These are phyloP conservation scores for Liparis tanakae DNA, from an alignment of 2,797 vertebrate genomes.

Conservation along the genomic window DNA sequence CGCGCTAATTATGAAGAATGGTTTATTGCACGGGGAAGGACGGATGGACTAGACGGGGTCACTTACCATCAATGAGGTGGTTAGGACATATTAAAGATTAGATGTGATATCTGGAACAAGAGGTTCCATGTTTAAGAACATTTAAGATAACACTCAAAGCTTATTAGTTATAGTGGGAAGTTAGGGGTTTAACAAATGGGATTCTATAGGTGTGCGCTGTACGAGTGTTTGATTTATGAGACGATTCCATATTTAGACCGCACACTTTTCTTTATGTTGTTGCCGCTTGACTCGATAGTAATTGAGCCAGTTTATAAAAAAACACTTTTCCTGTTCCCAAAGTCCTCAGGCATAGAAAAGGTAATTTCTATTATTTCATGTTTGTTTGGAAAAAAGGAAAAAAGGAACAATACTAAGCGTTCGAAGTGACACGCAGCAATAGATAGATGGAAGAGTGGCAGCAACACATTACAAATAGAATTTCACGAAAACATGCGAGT, in stretches of 20 bases:
- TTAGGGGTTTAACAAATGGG: background rate
- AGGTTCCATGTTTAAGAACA: slow-evolving; percentile 54
- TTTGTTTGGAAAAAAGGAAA: background rate
- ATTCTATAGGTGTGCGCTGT: background rate
- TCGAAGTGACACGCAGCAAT: background rate
- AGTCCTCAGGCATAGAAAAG: background rate
- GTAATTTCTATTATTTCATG: background rate
- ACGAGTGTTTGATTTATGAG: background rate
- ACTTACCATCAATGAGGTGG: slow-evolving; percentile 65
- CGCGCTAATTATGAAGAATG: slow-evolving; percentile 80
- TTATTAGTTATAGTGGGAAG: slow-evolving; percentile 10
- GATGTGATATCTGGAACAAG: slow-evolving; percentile 64
- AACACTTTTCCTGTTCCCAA: background rate
- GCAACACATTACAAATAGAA: background rate
- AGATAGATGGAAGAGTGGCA: background rate
- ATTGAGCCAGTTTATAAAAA: slow-evolving; percentile 10
- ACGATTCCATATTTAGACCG: background rate
- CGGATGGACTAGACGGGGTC: slow-evolving; percentile 60
- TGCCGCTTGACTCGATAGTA: background rate
- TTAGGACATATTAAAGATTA: slow-evolving; percentile 68
- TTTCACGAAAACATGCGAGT: background rate
- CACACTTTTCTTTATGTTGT: background rate
- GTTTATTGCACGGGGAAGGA: slow-evolving; percentile 72
- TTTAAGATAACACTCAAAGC: slow-evolving; percentile 29
- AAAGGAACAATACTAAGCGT: background rate